Conservation (phyloP, 2,797 vertebrate species). For the Pipistrellus pipistrellus region DNA sequence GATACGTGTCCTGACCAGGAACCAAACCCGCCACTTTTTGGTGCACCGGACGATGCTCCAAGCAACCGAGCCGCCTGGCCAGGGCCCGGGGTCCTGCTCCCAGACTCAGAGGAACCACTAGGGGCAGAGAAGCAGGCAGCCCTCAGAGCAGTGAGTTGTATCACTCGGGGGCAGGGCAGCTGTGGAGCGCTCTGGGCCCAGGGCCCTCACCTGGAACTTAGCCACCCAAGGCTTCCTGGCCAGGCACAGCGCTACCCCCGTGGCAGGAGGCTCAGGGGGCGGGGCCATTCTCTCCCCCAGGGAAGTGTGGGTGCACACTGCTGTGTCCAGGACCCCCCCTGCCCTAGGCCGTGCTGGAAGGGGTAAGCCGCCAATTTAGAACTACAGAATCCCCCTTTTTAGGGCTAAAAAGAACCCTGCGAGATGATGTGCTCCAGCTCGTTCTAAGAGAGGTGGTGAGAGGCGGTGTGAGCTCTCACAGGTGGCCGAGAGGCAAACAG, state of each 20-base stretch:
- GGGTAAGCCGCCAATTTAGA: not conserved
- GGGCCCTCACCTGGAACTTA: constrained; percentile 37
- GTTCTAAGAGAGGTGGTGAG: not conserved
- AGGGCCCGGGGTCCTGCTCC: not conserved
- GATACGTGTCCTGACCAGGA: not conserved
- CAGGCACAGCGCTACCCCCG: not conserved
- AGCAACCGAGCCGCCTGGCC: not conserved
- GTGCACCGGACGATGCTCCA: not conserved
- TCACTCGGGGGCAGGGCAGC: constrained; percentile 1
- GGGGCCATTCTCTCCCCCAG: not conserved
- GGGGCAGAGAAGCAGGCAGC: not conserved
- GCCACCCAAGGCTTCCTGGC: constrained; percentile 45
- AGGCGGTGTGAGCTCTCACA: not conserved
- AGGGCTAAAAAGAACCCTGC: not conserved
- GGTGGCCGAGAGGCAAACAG: not conserved
- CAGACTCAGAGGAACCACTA: accelerated
- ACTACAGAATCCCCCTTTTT: not conserved
- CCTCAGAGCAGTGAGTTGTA: not conserved
- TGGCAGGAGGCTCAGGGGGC: not conserved
- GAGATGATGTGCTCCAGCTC: not conserved
- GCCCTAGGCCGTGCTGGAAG: not conserved
- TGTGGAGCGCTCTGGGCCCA: not conserved
- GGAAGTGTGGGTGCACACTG: not conserved
- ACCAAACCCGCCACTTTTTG: too few species aligned
- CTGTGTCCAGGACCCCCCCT: not conserved